phyloP scores from a whole-genome alignment of 1,140 invertebrate genomes.

The Drosophila takahashii region DNA sequence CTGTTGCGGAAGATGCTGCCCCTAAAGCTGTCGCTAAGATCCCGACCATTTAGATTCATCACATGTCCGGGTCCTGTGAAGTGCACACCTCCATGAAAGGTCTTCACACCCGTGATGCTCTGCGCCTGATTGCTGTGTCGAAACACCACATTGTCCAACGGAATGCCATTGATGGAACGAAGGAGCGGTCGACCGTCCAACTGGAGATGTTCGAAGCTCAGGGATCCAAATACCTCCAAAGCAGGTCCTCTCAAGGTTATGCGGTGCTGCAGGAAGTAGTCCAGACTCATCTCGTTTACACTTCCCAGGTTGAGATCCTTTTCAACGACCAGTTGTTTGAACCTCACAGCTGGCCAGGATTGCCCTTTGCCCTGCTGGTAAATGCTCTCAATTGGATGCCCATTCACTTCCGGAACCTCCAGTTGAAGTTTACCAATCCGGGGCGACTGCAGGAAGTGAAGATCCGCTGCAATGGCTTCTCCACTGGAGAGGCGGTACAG shows the following conservation, averaged over 20 bases:
- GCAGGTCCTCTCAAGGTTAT: slow-evolving; percentile 46
- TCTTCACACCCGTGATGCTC: slow-evolving; percentile 55
- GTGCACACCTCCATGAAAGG: slow-evolving; percentile 44
- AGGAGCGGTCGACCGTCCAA: slow-evolving; percentile 44
- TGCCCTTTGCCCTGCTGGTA: slow-evolving; percentile 27
- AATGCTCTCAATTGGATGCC: slow-evolving; percentile 6
- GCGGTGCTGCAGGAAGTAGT: slow-evolving; percentile 66
- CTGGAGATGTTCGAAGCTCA: slow-evolving; percentile 67
- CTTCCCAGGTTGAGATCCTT: slow-evolving; percentile 32
- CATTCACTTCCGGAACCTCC: slow-evolving; percentile 51
- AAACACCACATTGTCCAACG: slow-evolving; percentile 55
- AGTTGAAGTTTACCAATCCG: slow-evolving; percentile 25
- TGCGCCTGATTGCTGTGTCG: slow-evolving; percentile 52
- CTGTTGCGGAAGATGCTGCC: slow-evolving; percentile 62
- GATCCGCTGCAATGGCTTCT: slow-evolving; percentile 42
- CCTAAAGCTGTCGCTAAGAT: slow-evolving; percentile 67
- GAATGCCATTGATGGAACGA: slow-evolving; percentile 64
- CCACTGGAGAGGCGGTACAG: slow-evolving; percentile 63
- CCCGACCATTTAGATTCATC: slow-evolving; percentile 59
- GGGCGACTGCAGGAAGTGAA: slow-evolving; percentile 48
- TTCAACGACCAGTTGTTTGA: slow-evolving; percentile 35
- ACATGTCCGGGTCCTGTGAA: slow-evolving; percentile 63
- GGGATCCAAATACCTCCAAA: slow-evolving; percentile 61
- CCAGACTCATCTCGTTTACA: slow-evolving; percentile 65
- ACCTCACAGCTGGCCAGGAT: slow-evolving; percentile 36